These are phyloP conservation scores for Dolomedes plantarius DNA, from an alignment of 2,888 invertebrate species.

Conservation along the genomic window DNA sequence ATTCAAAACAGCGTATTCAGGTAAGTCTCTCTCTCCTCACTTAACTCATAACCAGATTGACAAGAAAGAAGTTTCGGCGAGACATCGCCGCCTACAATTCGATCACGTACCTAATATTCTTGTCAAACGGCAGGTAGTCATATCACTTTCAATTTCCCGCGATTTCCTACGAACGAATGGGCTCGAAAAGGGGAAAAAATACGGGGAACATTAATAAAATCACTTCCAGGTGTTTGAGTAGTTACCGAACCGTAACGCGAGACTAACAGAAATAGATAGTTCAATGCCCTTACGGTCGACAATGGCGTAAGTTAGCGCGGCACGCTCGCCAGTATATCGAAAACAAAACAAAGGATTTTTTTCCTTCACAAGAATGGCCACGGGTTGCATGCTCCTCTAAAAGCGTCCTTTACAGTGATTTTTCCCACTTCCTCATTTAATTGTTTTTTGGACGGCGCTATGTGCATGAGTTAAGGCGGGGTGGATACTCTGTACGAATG, in stretches of 20 bases:
- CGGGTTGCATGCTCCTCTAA: slow-evolving; percentile 30
- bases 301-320: slow-evolving; percentile 20
- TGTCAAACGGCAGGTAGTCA: slow-evolving; percentile 27
- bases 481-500: neutral
- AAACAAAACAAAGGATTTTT: slow-evolving; percentile 30
- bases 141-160: slow-evolving; percentile 44
- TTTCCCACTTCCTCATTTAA: neutral
- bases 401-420: neutral
- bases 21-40: neutral
- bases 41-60: neutral
- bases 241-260: slow-evolving; percentile 43
- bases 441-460: neutral
- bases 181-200: neutral
- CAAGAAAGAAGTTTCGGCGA: neutral
- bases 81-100: neutral
- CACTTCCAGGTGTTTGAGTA: slow-evolving; percentile 38
- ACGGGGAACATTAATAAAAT: slow-evolving; percentile 25
- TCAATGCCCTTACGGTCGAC: slow-evolving; percentile 49
- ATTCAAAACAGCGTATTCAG: neutral
- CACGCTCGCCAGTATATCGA: slow-evolving; percentile 28
- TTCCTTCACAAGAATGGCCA: slow-evolving; percentile 13
- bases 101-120: neutral
- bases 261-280: slow-evolving; percentile 67
- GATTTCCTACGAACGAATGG: slow-evolving; percentile 24
- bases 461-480: neutral